phyloP scores from a whole-genome alignment of 1,140 invertebrate species.

The Drosophila kikkawai region DNA sequence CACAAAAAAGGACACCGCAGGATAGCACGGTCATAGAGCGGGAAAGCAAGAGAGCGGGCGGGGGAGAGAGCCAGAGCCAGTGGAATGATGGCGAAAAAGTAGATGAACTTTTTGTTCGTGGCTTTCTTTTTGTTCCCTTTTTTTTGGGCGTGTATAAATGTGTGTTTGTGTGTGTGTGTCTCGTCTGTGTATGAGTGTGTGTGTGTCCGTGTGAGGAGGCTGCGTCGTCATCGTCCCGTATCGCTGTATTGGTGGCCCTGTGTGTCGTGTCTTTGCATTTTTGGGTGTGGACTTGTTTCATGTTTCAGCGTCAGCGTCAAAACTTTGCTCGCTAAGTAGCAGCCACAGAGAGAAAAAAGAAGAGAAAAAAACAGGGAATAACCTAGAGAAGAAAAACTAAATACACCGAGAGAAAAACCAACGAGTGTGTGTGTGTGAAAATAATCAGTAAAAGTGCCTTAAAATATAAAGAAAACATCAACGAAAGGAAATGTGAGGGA shows the following conservation, averaged over 20 bases:
- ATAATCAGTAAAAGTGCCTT: slow-evolving; percentile 27
- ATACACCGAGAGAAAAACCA: slow-evolving; percentile 4
- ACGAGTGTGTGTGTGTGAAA: not conserved
- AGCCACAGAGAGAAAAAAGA: slow-evolving; percentile 2
- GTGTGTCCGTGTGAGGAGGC: slow-evolving; percentile 44
- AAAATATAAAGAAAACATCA: not conserved
- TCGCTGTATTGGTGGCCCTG: slow-evolving; percentile 42
- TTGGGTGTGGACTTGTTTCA: slow-evolving; percentile 81
- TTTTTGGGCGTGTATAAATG: slow-evolving; percentile 40
- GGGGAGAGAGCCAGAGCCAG: slow-evolving; percentile 1
- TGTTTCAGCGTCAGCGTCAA: slow-evolving; percentile 66
- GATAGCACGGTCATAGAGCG: not conserved
- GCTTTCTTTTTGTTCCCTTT: slow-evolving; percentile 26
- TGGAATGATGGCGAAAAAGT: slow-evolving; percentile 30
- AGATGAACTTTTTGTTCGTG: slow-evolving; percentile 41
- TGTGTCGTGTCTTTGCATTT: slow-evolving; percentile 79
- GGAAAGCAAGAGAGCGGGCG: not conserved
- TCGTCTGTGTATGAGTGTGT: slow-evolving; percentile 33
- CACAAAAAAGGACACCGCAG: slow-evolving; percentile 1
- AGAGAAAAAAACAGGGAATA: not conserved
- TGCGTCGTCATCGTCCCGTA: slow-evolving; percentile 38
- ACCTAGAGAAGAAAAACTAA: not conserved
- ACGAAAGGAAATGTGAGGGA: not conserved
- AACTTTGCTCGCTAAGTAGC: slow-evolving; percentile 28
- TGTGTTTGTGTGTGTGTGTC: slow-evolving; percentile 19